phyloP scores from a whole-genome alignment of 2,113 vertebrate genomes.

The Hydrolagus affinis region DNA sequence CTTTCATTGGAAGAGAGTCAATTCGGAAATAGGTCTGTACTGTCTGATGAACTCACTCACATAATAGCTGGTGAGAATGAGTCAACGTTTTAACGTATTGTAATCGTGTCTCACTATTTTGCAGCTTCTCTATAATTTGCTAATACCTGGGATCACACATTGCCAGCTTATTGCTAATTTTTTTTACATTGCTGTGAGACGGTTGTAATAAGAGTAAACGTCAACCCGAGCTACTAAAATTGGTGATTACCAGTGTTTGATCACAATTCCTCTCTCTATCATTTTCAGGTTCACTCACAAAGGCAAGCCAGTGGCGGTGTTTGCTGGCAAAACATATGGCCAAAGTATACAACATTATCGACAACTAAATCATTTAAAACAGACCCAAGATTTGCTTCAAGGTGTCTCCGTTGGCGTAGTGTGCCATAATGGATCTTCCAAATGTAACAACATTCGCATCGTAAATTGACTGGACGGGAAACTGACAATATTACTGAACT shows the following conservation, averaged over 20 bases:
- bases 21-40: not conserved
- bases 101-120: not conserved
- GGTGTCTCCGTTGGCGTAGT: not conserved
- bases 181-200: slow-evolving; percentile 6
- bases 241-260: too few species aligned
- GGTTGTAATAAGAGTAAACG: too few species aligned
- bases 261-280: not conserved
- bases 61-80: not conserved
- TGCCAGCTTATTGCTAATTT: not conserved
- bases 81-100: not conserved
- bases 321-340: not conserved
- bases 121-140: not conserved
- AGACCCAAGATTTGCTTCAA: not conserved
- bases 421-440: not conserved
- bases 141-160: not conserved
- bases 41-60: not conserved
- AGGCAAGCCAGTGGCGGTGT: not conserved
- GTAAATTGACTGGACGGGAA: too few species aligned
- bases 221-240: too few species aligned
- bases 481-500: not conserved
- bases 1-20: not conserved
- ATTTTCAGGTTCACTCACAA: not conserved
- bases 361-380: not conserved
- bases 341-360: too few species aligned
- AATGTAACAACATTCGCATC: not conserved